Percentiles rank a stretch among this genome's conserved stretches.
phyloP scores from a whole-genome alignment of 2,113 vertebrate genomes.

The Heterotilapia buettikoferi region DNA sequence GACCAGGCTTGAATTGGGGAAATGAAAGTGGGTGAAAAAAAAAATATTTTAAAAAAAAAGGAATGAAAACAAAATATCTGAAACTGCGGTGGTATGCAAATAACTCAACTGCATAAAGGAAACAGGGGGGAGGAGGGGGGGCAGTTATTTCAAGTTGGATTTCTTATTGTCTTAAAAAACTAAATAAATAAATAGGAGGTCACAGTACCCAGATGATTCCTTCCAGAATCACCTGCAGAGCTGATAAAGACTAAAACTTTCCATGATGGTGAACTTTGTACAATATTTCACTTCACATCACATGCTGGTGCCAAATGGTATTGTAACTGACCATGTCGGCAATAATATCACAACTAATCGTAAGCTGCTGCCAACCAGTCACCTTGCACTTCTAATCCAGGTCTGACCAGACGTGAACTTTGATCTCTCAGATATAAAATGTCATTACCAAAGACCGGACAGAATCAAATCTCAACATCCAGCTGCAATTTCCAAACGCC shows the following conservation, averaged over 20 bases:
- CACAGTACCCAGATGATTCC: background rate
- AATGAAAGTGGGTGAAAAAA: background rate
- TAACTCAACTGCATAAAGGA: background rate
- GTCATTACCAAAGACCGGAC: background rate
- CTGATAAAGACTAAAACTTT: background rate
- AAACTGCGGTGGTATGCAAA: background rate
- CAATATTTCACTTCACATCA: background rate
- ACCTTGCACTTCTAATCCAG: background rate
- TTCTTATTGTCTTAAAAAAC: background rate
- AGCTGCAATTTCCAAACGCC: background rate
- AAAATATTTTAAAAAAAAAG: background rate
- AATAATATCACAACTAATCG: background rate
- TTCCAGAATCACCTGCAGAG: background rate
- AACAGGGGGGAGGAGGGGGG: background rate
- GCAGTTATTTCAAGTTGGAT: background rate
- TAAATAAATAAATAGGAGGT: background rate
- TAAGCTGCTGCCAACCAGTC: background rate
- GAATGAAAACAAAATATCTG: background rate
- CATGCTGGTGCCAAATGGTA: rapidly evolving
- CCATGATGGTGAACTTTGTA: background rate
- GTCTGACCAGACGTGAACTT: background rate
- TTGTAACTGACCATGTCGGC: background rate
- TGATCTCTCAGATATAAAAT: background rate
- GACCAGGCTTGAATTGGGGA: background rate
- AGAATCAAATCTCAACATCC: background rate